Evolutionary conservation across 2,888 invertebrate species (phyloP).

Genomic region (Dinocampus coccinellae): DNA sequence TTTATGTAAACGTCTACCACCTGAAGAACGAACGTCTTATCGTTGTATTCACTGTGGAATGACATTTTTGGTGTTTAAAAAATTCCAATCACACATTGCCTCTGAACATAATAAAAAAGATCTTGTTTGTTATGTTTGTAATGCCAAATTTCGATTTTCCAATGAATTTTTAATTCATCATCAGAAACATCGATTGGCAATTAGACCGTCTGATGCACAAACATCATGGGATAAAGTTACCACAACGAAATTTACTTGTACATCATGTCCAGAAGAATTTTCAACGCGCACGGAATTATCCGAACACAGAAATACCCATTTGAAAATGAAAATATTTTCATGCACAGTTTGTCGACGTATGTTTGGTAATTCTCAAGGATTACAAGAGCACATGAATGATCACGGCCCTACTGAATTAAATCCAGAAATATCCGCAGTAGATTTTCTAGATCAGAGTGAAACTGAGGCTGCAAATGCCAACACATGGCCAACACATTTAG

Average conservation of each 20-base stretch:
- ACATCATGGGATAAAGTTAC: constrained; percentile 10
- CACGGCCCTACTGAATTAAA: constrained; percentile 49
- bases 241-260: constrained; percentile 69
- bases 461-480: constrained; percentile 30
- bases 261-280: constrained; percentile 70
- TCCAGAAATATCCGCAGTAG: constrained; percentile 51
- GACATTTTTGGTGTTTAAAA: constrained; percentile 63
- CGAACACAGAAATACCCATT: constrained; percentile 77
- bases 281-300: constrained; percentile 74
- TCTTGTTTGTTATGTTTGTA: constrained; percentile 71
- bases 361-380: constrained; percentile 74
- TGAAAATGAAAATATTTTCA: constrained; percentile 77
- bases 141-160: constrained; percentile 69
- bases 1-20: constrained; percentile 53
- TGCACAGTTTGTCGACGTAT: constrained; percentile 74
- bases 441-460: constrained; percentile 9
- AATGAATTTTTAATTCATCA: constrained; percentile 71
- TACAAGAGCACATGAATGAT: constrained; percentile 65
- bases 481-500: constrained; percentile 47
- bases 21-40: constrained; percentile 56
- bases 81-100: constrained; percentile 58
- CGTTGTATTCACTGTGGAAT: constrained; percentile 60
- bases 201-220: constrained; percentile 8
- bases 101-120: constrained; percentile 58
- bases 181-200: constrained; percentile 51